Conservation (phyloP, 2,797 vertebrate species). For the Hippocampus kuda region DNA sequence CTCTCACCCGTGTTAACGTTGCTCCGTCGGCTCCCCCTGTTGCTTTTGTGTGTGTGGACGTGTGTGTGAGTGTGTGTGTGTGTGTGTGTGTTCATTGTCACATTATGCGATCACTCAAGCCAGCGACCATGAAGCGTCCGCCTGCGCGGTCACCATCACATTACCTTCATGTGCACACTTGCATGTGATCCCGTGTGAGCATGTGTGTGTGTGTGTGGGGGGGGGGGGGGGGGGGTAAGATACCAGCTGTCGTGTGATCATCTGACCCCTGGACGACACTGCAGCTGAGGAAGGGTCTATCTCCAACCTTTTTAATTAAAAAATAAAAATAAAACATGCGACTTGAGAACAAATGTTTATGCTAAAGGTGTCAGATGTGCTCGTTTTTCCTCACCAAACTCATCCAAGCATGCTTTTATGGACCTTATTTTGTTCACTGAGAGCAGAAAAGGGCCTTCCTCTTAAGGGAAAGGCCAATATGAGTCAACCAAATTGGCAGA, state of each 20-base stretch:
- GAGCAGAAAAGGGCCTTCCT: no score
- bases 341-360: no score
- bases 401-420: no score
- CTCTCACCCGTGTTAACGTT: no score
- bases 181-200: neutral
- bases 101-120: conserved; percentile 35
- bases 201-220: neutral
- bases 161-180: neutral
- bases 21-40: no score
- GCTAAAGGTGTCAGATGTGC: no score
- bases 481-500: no score
- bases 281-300: neutral
- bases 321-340: no score
- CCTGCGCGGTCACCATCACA: neutral
- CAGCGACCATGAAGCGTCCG: conserved; percentile 31
- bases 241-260: neutral
- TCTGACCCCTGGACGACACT: neutral
- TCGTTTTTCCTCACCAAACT: no score
- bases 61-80: conserved; percentile 12
- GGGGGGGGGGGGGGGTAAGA: neutral
- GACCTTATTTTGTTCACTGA: no score
- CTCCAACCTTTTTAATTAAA: neutral
- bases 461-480: no score
- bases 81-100: neutral
- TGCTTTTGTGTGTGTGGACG: conserved; percentile 14